A percentile compares a stretch with the other conserved stretches of the same genome.
Conservation (phyloP, 2,888 invertebrate species). For the Drosophila leonis region DNA sequence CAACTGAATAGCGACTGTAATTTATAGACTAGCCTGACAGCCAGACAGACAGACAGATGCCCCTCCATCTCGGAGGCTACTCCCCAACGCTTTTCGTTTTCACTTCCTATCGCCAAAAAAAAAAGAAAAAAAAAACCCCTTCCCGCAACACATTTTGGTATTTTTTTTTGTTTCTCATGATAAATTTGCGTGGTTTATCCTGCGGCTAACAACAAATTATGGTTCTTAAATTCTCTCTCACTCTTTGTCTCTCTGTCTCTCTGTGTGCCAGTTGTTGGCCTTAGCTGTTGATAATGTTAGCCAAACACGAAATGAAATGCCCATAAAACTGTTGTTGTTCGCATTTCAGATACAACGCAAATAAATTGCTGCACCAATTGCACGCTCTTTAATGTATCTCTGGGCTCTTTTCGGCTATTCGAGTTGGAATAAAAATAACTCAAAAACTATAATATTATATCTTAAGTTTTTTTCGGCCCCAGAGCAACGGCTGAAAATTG, state of each 20-base stretch:
- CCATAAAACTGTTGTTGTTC: conserved; percentile 67
- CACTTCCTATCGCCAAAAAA: conserved; percentile 63
- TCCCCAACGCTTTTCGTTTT: conserved; percentile 67
- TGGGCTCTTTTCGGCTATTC: background rate
- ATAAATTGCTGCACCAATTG: conserved; percentile 68
- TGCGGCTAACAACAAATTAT: conserved; percentile 76
- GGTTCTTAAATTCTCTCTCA: conserved; percentile 72
- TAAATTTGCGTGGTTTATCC: conserved; percentile 77
- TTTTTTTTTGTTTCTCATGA: conserved; percentile 68
- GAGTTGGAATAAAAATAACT: conserved; percentile 18
- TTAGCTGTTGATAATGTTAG: conserved; percentile 70
- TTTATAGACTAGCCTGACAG: conserved; percentile 64
- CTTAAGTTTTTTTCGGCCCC: background rate
- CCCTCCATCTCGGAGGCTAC: conserved; percentile 20
- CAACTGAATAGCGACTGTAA: conserved; percentile 64
- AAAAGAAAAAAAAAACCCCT: conserved; percentile 27
- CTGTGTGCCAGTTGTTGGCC: conserved; percentile 37
- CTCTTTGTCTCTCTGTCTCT: background rate
- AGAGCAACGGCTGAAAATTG: conserved; percentile 22
- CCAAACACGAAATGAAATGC: conserved; percentile 75
- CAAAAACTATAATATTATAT: conserved; percentile 33
- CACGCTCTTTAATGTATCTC: conserved; percentile 51
- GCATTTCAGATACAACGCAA: conserved; percentile 68
- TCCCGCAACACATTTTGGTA: conserved; percentile 22
- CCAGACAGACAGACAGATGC: conserved; percentile 41